Conservation (phyloP, 2,888 invertebrate species). For the Galerucella calmariensis region DNA sequence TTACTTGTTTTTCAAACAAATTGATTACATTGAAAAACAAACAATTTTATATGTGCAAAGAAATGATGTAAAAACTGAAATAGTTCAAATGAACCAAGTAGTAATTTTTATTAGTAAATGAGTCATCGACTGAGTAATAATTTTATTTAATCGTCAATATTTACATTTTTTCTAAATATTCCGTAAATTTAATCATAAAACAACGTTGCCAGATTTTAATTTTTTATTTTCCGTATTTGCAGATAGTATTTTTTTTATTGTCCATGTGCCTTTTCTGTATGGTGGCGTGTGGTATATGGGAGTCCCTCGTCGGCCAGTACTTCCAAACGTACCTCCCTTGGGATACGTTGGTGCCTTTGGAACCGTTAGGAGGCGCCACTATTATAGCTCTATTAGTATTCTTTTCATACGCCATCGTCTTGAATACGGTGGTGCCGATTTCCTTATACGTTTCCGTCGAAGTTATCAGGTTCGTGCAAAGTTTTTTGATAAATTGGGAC, state of each 20-base stretch:
- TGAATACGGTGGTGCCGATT: constrained; percentile 99
- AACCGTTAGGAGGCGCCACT: constrained; percentile 84
- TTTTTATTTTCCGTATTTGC: constrained; percentile 61
- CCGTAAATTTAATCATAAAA: neutral
- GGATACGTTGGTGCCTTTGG: constrained; percentile 90
- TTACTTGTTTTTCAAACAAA: too few relatives aligned
- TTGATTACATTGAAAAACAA: too few relatives aligned
- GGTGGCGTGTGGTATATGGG: constrained; percentile 98
- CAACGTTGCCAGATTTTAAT: neutral
- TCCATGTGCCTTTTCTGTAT: constrained; percentile 98
- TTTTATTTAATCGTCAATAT: constrained; percentile 2
- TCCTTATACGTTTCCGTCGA: constrained; percentile 96
- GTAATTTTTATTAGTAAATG: neutral
- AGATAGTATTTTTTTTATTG: constrained; percentile 98
- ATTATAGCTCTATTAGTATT: constrained; percentile 96
- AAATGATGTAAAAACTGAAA: too few relatives aligned
- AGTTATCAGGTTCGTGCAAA: constrained; percentile 98
- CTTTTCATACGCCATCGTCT: constrained; percentile 98
- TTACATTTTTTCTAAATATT: neutral
- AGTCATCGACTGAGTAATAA: neutral
- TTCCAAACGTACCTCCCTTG: constrained; percentile 93
- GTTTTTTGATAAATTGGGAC: constrained; percentile 99
- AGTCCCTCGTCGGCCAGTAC: constrained; percentile 90
- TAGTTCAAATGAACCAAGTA: too few relatives aligned
- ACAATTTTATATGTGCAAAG: too few relatives aligned